Percentiles rank a stretch among this genome's conserved stretches.
Conservation (phyloP, 2,888 invertebrate species). For the Blomia tropicalis region DNA sequence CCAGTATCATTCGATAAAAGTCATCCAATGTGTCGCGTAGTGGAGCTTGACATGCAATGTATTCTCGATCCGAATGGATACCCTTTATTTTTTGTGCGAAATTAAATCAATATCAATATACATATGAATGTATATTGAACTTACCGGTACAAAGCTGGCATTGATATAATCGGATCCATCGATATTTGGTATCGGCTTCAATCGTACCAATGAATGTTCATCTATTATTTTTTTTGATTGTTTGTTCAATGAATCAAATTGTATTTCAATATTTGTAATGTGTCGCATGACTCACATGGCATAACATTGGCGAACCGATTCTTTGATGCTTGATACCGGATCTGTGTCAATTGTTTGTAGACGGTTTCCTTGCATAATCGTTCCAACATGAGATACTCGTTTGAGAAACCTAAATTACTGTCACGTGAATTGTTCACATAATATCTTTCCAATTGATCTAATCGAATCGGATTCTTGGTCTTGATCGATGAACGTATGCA, state of each 20-base stretch:
- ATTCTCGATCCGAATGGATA: neutral
- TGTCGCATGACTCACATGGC: constrained; percentile 14
- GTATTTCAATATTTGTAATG: no score
- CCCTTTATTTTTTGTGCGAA: neutral
- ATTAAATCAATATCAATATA: neutral
- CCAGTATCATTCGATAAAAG: constrained; percentile 2
- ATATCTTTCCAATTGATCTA: neutral
- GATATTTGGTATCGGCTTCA: neutral
- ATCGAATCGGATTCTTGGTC: neutral
- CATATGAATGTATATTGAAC: neutral
- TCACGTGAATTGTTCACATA: neutral
- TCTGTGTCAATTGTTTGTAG: neutral
- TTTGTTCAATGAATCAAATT: no score
- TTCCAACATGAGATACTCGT: neutral
- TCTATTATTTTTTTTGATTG: neutral
- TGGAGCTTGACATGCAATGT: constrained; percentile 9
- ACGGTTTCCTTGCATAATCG: constrained; percentile 7
- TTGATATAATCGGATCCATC: constrained; percentile 4
- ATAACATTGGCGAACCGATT: constrained; percentile 7
- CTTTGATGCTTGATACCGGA: neutral
- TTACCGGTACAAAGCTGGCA: constrained; percentile 2
- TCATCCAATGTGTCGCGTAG: neutral
- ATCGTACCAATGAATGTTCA: neutral
- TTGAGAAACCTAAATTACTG: neutral
- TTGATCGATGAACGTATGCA: neutral